Conservation (phyloP, 2,888 invertebrate species). For the Muscina levida region DNA sequence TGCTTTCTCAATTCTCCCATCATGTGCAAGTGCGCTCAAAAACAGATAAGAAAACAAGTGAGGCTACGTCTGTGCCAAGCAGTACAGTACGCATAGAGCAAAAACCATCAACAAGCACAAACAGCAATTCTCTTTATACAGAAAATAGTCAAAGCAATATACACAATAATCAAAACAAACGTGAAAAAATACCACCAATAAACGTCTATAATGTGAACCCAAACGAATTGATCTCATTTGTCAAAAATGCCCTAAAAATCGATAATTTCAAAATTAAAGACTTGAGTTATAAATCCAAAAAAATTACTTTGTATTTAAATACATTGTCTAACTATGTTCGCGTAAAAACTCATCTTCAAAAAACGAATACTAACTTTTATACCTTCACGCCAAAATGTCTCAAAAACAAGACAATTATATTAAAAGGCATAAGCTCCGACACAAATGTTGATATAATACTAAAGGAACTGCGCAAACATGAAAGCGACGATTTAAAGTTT, state of each 20-base stretch:
- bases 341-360: conserved; percentile 1
- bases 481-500: conserved; percentile 42
- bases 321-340: neutral
- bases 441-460: neutral
- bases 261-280: neutral
- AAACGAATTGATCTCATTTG: neutral
- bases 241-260: conserved; percentile 13
- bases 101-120: neutral
- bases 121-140: neutral
- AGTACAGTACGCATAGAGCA: neutral
- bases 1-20: neutral
- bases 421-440: neutral
- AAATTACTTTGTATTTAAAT: neutral
- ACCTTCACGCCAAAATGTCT: conserved; percentile 2
- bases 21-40: neutral
- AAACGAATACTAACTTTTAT: conserved; percentile 2
- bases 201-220: conserved; percentile 1
- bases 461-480: conserved; percentile 1
- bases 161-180: conserved; percentile 17
- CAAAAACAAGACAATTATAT: neutral
- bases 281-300: neutral
- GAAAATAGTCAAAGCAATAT: neutral
- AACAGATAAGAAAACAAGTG: neutral
- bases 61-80: neutral
- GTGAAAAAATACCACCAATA: conserved; percentile 33